phyloP scores from a whole-genome alignment of 2,113 vertebrate genomes.

The Sander lucioperca region DNA sequence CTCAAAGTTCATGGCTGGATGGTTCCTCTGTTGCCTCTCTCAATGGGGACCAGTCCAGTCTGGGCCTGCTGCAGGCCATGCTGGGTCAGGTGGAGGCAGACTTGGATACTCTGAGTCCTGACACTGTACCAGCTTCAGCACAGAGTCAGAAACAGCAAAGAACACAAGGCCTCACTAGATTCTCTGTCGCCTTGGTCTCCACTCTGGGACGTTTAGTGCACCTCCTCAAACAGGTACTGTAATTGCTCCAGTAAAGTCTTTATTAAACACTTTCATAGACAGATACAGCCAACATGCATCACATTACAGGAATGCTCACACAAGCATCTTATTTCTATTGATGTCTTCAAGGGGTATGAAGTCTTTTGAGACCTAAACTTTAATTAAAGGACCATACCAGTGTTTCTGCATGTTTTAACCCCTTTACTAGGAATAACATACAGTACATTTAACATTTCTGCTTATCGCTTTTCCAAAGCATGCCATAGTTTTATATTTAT shows the following conservation, averaged over 20 bases:
- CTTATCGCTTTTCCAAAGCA: no score
- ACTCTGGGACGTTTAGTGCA: conserved; percentile 88
- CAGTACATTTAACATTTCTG: not conserved
- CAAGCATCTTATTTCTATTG: not conserved
- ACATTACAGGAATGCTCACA: not conserved
- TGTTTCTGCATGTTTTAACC: not conserved
- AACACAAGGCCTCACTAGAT: conserved; percentile 87
- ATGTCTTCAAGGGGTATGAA: not conserved
- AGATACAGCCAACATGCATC: not conserved
- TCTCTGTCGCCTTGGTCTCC: conserved; percentile 90
- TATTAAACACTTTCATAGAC: not conserved
- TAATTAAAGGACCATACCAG: not conserved
- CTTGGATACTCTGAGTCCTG: conserved; percentile 85
- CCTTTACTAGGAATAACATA: not conserved
- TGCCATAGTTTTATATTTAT: no score
- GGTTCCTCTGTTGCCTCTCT: conserved; percentile 72
- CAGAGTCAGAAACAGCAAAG: conserved; percentile 52
- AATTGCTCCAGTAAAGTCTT: not conserved
- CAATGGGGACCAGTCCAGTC: conserved; percentile 78
- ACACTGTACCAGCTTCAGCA: conserved; percentile 42
- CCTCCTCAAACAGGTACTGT: conserved; percentile 88
- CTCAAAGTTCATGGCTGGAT: conserved; percentile 58
- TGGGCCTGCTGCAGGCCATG: conserved; percentile 89
- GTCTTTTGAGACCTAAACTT: not conserved
- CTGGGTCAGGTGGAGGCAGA: conserved; percentile 89